Conservation (phyloP, 2,888 invertebrate genomes). For the Rambutsinella grinnellia region DNA sequence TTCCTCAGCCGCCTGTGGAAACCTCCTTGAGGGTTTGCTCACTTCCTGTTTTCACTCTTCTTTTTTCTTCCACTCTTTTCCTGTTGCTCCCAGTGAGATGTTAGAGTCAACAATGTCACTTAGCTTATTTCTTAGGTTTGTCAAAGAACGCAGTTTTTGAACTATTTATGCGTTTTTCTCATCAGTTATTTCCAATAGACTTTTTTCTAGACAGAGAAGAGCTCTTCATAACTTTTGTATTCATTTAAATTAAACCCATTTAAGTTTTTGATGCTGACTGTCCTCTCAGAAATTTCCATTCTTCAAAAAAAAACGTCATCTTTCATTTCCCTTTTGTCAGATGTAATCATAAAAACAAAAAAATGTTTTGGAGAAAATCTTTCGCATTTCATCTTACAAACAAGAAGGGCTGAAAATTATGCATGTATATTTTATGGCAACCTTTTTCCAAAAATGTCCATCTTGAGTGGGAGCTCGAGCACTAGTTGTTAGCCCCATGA, state of each 20-base stretch:
- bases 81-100: conserved; percentile 30
- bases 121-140: too few species aligned
- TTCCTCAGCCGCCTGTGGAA: conserved; percentile 22
- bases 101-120: too few species aligned
- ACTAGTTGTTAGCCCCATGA: neutral
- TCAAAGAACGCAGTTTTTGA: too few species aligned
- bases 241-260: neutral
- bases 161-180: too few species aligned
- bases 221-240: too few species aligned
- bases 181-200: too few species aligned
- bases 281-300: neutral
- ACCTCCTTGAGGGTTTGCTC: conserved; percentile 12
- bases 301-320: conserved; percentile 30
- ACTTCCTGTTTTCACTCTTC: conserved; percentile 30
- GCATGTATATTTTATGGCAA: conserved; percentile 28
- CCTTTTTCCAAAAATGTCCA: neutral
- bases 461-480: neutral
- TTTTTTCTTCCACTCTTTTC: neutral
- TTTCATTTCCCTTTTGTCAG: conserved; percentile 18
- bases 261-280: too few species aligned
- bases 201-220: neutral
- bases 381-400: too few species aligned
- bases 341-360: neutral
- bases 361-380: neutral
- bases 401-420: too few species aligned